Base-by-base conservation (phyloP, 2,888 invertebrate species). In the Podotricha telesiphe region DNA sequence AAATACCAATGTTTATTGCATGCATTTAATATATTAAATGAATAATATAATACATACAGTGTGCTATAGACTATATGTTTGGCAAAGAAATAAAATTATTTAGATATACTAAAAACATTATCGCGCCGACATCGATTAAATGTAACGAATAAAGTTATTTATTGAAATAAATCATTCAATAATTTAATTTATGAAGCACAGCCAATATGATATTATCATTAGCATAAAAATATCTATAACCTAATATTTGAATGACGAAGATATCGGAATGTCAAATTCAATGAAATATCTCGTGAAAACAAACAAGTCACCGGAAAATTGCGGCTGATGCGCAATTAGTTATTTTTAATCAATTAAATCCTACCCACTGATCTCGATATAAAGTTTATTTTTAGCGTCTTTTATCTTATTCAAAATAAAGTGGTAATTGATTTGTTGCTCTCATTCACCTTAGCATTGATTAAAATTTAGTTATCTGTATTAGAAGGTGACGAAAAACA, bases 241-340 rank as follows among this genome's bases (percentile, higher is more conserved):
- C 42, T 56, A 19, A 65, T 66, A 68, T 64, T 45, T 28, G 8
- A 28, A 42, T 58, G 47, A 42, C 56, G 56, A 56, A 20, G 50
- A 22, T 45, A 56, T 34, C 64, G 74, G 72, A 76, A 72, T 74
- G 73, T 70, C 70, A 70, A 72, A 53, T 69, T 66, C 68, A 45
- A 68, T 69, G 67, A 71, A 70, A 73, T 69, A 67, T 65, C 66
- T 73, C 71, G 74, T 74, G 77, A 71, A 82, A 87, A 87, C 79
- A 86, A 85, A 83, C 81, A 82, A 61, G 70, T 68, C 67, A 28
- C 70, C 65, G 84, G 83, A 84, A 85, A 82, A 73, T 79, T 84
- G 66, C 53, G 61, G 37, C 62, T 22, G 45, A 71, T 68, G 68
- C 70, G 72, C 72, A 73, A 72, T 63, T 62, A 67, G 65, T 45